Base-by-base conservation (phyloP, 1,140 invertebrate species). In the Belonocnema kinseyi region DNA sequence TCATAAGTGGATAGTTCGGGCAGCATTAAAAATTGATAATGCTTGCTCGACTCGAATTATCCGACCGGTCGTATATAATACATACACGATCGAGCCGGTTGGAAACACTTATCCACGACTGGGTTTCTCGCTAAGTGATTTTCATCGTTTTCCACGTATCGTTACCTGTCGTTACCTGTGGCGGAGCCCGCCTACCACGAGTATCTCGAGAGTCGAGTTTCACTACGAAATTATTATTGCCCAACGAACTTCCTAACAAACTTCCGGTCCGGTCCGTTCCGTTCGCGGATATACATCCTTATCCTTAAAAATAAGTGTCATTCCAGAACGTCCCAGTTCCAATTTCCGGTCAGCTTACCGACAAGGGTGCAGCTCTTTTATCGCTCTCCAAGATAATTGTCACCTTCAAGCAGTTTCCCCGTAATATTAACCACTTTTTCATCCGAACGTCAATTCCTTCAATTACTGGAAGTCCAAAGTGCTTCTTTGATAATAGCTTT, bases 81-180 rank as follows among this genome's bases (percentile, higher is more conserved):
- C 40, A 46, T 46, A 10, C 7, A 58, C 73, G n/a, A 14, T 19
- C 53, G n/a, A n/a, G 73, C 17, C 56, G 73, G 73, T 74, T 74
- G 75, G 21, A 76, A 77, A 66, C 72, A 82, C 79, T 82, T 82
- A 79, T 82, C 76, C 70, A 79, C 80, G 77, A 76, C 61, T 76
- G 78, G 50, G 33, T 77, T 82, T 83, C 79, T 75, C 50, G 73
- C 56, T 80, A 80, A 80, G 74, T 73, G 79, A 83, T 83, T 80
- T 83, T 77, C 82, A 79, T 80, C 73, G 56, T 73, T 76, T 83
- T 83, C 79, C 77, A 71, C 73, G 79, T 79, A 83, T 78, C 66
- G 72, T 73, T 79, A 77, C 74, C 70, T 53, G 73, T 78, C 66
- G 72, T 73, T 77, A 76, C 74, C 66, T 33, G 73, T 74, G 46